Evolutionary conservation across 2,888 invertebrate species (phyloP), one percentile per base, ranked within the genome.

Genomic region (Erynnis tages): DNA sequence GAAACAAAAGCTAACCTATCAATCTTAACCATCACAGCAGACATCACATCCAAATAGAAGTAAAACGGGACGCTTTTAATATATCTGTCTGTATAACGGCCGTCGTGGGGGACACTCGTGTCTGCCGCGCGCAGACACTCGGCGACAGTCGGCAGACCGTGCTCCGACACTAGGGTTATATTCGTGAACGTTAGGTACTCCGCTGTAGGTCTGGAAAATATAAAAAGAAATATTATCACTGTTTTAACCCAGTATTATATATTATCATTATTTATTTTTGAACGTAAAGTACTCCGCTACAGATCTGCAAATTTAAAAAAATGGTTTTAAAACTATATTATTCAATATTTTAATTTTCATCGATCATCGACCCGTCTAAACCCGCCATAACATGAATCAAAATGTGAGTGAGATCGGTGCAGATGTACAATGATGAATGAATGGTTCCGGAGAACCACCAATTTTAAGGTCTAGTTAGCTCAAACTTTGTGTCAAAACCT

Each of bases 21-120:
- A 55, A 93, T 92, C 6, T 70, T 71, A 0, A 88, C 79, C 79
- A 93, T 87, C 2, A 85, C 79, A 14, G 91, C 92, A 4, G 87
- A 72, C n/a, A 94, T 90, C 2, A 94, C 82, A 63, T 93, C 94
- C 0, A 94, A 85, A 80, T 93, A 94, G 44, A 91, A 90, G 59
- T 91, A 88, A 38, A 93, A 84, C 0, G 92, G 91, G 4, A 93
- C 80, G 59, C 91, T 85, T 54, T 91, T 91, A 56, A 91, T 74
- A 60, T 92, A 92, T 13, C 89, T 76, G 29, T 90, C 82, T 2
- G 87, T 87, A 61, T 91, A 91, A 7, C 89, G 84, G 0, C 92
- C 92, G 16, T 80, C 82, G 30, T 84, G 82, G 0, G 92, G 90
- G 13, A 91, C 77, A 67, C 93, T 90, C 0, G 76, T 76, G 17